Percentiles rank a stretch among this genome's conserved stretches.
Conservation (phyloP, 1,140 invertebrate genomes). For the Pseudomyrmex gracilis region DNA sequence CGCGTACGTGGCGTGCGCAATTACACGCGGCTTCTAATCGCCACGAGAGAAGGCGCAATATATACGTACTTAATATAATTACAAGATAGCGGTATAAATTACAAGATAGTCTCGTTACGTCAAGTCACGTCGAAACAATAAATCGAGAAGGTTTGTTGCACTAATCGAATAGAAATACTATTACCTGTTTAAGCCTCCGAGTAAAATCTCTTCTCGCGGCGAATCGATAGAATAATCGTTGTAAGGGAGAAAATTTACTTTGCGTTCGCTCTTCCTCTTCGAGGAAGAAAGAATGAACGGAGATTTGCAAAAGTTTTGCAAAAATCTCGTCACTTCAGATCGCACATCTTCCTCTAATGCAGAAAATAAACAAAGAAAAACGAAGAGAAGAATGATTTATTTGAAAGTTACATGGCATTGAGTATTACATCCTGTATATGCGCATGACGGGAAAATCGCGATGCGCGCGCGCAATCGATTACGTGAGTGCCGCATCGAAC, state of each 20-base stretch:
- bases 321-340: too few species aligned
- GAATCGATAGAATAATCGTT: too few species aligned
- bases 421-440: not conserved
- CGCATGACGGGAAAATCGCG: constrained; percentile 36
- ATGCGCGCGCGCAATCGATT: constrained; percentile 1
- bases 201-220: too few species aligned
- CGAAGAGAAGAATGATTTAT: too few species aligned
- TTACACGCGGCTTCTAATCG: constrained; percentile 20
- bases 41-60: not conserved
- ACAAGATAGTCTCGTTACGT: constrained; percentile 2
- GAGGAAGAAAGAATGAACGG: too few species aligned
- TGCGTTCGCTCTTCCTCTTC: too few species aligned
- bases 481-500: constrained; percentile 45
- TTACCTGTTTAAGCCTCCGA: too few species aligned
- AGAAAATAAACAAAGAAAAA: too few species aligned
- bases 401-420: not conserved
- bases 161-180: too few species aligned
- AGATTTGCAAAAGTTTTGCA: too few species aligned
- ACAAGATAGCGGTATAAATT: constrained; percentile 5
- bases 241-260: too few species aligned
- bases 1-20: not conserved
- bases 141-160: not conserved
- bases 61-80: not conserved
- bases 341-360: too few species aligned
- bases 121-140: not conserved